Conservation (phyloP, 2,797 vertebrate genomes). For the Oryzias dopingdopingensis region DNA sequence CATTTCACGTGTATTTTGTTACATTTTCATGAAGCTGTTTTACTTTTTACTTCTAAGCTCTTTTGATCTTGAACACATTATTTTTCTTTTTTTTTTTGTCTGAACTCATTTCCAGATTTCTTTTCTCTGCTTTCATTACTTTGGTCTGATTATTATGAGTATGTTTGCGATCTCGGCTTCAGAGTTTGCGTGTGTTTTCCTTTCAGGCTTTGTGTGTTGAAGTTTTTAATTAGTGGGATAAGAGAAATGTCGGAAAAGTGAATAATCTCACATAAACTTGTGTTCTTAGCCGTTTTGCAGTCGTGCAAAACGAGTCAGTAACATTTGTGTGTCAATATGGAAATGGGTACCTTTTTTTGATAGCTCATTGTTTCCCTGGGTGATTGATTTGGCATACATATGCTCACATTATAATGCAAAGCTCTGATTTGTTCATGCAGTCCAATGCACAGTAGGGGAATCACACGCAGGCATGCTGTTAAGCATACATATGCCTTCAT, state of each 20-base stretch:
- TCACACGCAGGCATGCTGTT: neutral
- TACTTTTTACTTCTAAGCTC: conserved; percentile 1
- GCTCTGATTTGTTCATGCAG: conserved; percentile 24
- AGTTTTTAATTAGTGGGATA: conserved; percentile 32
- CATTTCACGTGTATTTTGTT: conserved; percentile 4
- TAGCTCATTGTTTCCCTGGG: conserved; percentile 53
- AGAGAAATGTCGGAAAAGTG: conserved; percentile 3
- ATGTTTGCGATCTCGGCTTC: conserved; percentile 11
- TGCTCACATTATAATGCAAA: conserved; percentile 15
- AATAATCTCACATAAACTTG: conserved; percentile 4
- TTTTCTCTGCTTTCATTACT: neutral
- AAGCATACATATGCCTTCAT: conserved; percentile 12
- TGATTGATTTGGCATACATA: conserved; percentile 31
- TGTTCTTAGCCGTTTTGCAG: neutral
- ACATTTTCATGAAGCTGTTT: conserved; percentile 11
- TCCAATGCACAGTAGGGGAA: conserved; percentile 1
- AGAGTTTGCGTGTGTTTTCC: conserved; percentile 7
- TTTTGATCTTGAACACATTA: neutral
- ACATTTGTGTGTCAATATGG: conserved; percentile 5
- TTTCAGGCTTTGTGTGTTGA: conserved; percentile 9
- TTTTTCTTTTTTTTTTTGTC: neutral
- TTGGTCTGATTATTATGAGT: conserved; percentile 5
- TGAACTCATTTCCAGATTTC: neutral
- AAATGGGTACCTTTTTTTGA: conserved; percentile 45
- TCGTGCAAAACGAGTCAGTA: neutral